These are phyloP conservation scores for Gephyroberyx darwinii DNA, from an alignment of 2,797 vertebrate species.

Conservation along the genomic window DNA sequence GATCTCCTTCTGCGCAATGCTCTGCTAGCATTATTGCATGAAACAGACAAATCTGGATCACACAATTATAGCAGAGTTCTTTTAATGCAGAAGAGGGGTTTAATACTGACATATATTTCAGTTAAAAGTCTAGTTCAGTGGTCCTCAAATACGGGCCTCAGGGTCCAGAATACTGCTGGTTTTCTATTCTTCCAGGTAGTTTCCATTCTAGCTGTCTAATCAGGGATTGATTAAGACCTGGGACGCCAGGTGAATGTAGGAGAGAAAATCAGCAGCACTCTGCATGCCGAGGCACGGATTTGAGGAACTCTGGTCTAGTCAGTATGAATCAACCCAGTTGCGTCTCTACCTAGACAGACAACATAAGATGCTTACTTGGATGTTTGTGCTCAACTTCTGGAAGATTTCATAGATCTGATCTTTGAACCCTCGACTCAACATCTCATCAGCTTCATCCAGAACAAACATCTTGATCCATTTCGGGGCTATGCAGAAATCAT, in stretches of 20 bases:
- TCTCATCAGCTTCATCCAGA: slow-evolving; percentile 98
- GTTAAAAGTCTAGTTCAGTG: too few relatives aligned
- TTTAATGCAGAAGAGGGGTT: slow-evolving; percentile 85
- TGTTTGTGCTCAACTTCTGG: slow-evolving; percentile 96
- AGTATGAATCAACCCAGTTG: neutral
- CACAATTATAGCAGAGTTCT: slow-evolving; percentile 91
- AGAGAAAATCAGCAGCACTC: too few relatives aligned
- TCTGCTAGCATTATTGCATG: slow-evolving; percentile 88
- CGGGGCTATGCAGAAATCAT: slow-evolving; percentile 79
- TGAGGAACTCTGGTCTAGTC: too few relatives aligned
- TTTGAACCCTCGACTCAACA: slow-evolving; percentile 99
- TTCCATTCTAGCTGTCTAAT: too few relatives aligned
- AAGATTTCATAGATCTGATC: slow-evolving; percentile 99
- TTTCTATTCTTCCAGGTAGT: too few relatives aligned
- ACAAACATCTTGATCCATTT: slow-evolving; percentile 99
- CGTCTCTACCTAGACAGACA: neutral
- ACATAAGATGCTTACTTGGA: slow-evolving; percentile 85
- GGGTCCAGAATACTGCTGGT: too few relatives aligned
- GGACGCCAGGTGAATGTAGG: too few relatives aligned
- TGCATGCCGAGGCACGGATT: too few relatives aligned
- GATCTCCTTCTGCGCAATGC: slow-evolving; percentile 86
- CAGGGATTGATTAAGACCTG: too few relatives aligned
- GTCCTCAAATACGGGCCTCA: too few relatives aligned
- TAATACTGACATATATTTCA: too few relatives aligned
- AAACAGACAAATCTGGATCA: slow-evolving; percentile 79